Conservation (phyloP, 2,113 vertebrate genomes). For the Vimba vimba region DNA sequence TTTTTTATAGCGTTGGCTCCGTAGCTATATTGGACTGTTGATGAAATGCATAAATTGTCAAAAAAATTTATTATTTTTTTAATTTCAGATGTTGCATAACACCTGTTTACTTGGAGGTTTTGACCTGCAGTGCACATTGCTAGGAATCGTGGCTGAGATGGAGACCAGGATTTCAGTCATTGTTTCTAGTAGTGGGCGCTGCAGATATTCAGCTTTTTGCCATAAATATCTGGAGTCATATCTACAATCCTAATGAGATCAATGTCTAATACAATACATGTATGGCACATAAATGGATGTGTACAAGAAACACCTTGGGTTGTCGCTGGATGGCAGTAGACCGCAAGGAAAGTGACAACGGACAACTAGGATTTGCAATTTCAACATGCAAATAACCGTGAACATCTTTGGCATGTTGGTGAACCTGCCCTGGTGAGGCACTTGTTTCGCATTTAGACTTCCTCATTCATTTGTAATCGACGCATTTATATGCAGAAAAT, state of each 20-base stretch:
- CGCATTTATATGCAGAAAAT: background rate
- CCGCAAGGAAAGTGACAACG: background rate
- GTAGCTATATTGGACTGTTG: background rate
- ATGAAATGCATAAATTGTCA: background rate
- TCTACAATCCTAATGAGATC: background rate
- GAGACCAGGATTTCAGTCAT: slow-evolving; percentile 79
- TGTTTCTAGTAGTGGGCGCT: slow-evolving; percentile 83
- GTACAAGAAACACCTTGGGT: background rate
- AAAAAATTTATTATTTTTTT: background rate
- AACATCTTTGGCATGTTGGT: slow-evolving; percentile 73
- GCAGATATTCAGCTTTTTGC: slow-evolving; percentile 53
- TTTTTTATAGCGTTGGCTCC: no score
- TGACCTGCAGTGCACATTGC: slow-evolving; percentile 68
- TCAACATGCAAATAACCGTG: slow-evolving; percentile 62
- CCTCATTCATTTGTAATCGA: slow-evolving; percentile 7
- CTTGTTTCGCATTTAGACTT: slow-evolving; percentile 38
- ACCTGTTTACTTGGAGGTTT: background rate
- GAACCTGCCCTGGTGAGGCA: slow-evolving; percentile 66
- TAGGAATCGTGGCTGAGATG: slow-evolving; percentile 81
- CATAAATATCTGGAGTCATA: background rate
- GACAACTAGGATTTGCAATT: slow-evolving; percentile 47
- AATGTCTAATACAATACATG: background rate
- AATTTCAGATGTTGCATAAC: slow-evolving; percentile 36
- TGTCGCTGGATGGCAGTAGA: slow-evolving; percentile 30
- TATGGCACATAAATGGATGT: background rate